Evolutionary conservation across 2,888 invertebrate species (phyloP), one percentile per base, ranked within the genome.

Genomic region (Andricus quercusramuli): DNA sequence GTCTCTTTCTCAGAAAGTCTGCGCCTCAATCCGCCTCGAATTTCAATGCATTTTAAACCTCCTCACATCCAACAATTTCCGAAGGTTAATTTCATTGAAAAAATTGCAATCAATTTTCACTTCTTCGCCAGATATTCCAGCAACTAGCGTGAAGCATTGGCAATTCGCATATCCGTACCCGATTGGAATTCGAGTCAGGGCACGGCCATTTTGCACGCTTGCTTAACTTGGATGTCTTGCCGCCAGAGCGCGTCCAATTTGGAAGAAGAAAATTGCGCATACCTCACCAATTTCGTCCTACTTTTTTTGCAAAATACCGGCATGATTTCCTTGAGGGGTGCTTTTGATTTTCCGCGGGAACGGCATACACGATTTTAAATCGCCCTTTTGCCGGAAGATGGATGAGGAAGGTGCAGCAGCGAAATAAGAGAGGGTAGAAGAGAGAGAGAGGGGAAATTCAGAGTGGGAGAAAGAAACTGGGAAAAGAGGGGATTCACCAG

Each of bases 401-500:
- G n/a, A 68, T 29, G 25, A 59, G 25, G 22, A 59, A 68, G 47
- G 62, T 25, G n/a, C n/a, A 29, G 41, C 51, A 65, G n/a, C 17
- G 51, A 76, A 56, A 47, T 67, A 77, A 59, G 76, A 56, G 66
- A 68, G 77, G 77, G 77, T 17, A 74, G 62, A 79, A 68, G 59
- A 68, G 66, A 85, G 85, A 37, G 37, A 37, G 37, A 79, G 83
- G 82, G 84, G 81, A 83, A 70, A 81, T 82, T 77, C 74, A 84
- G 82, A 78, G 82, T 79, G 79, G 79, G 85, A 80, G 82, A 84
- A 83, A 85, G 86, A 82, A 79, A 82, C 79, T 79, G 85, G 79
- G 82, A 81, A 80, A 86, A 86, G 86, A 87, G 91, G 91, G 90
- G 88, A 89, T 88, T 88, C 87, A 87, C 87, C 88, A 88, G 89